phyloP scores from a whole-genome alignment of 1,140 invertebrate species.

The Anastrepha obliqua region DNA sequence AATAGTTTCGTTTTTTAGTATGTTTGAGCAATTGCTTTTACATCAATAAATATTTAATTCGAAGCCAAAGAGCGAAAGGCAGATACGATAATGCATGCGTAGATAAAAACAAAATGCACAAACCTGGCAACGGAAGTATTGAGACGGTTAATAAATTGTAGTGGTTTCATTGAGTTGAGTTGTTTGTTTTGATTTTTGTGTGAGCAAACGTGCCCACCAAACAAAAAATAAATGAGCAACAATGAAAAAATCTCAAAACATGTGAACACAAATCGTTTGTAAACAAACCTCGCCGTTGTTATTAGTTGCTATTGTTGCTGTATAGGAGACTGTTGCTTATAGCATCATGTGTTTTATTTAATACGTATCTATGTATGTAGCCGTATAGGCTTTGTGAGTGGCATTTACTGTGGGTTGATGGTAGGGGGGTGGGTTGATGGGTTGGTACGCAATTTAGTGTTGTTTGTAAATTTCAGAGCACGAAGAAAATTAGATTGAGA shows the following conservation, averaged over 20 bases:
- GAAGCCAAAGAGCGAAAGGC: neutral
- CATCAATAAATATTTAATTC: neutral
- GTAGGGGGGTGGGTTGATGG: too few relatives aligned
- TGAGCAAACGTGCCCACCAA: neutral
- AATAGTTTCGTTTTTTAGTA: too few relatives aligned
- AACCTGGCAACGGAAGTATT: conserved; percentile 11
- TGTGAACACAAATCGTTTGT: conserved; percentile 33
- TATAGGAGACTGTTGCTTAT: neutral
- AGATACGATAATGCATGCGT: neutral
- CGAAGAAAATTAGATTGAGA: neutral
- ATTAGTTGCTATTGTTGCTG: conserved; percentile 4
- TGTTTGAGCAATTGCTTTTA: too few relatives aligned
- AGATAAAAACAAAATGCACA: neutral
- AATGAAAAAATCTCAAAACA: conserved; percentile 4
- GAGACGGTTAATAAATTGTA: conserved; percentile 14
- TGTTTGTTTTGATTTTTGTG: conserved; percentile 16
- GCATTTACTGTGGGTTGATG: neutral
- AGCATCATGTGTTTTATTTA: neutral
- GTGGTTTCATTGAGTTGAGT: neutral
- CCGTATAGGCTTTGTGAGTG: neutral
- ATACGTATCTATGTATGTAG: too few relatives aligned
- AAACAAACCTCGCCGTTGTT: neutral
- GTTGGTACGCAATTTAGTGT: neutral
- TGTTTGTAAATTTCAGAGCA: neutral
- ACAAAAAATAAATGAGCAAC: conserved; percentile 25